Base-by-base conservation (phyloP, 2,113 vertebrate genomes). In the Ranitomeya variabilis region DNA sequence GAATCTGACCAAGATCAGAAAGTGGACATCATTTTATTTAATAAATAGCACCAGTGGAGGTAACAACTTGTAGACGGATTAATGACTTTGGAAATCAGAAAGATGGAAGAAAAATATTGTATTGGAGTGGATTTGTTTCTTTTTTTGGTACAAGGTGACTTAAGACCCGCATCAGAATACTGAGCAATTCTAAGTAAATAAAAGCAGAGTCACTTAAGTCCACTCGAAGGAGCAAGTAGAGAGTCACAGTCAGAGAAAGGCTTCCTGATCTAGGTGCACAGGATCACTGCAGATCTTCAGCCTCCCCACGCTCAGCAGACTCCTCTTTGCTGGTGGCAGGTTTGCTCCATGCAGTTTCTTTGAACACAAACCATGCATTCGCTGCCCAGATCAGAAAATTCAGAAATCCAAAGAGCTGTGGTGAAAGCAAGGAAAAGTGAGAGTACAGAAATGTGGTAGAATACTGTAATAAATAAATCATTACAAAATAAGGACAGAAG, bases 281-380 rank as follows among this genome's bases (percentile, higher is more conserved):
- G 62, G 18, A 89, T 90, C 90, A 67, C 92, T 91, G 93, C 86
- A 95, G 95, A 93, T 95, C 95, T 90, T 95, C 95, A 86, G 93
- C 93, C 7, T 94, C 92, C 0, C 95, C 94, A 83, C 96, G 96
- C 89, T 95, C 95, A 84, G 91, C 93, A 2, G 91, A 73, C 19
- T 90, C 92, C 86, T 95, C 95, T 19, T 85, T 92, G 91, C 89
- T 90, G 71, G 89, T 57, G 55, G 93, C 60, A 62, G 94, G 91
- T 77, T 94, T 96, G 86, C 96, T 95, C 94, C 97, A 98, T 0
- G 96, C 90, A 0, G 98, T 99, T 93, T 99, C 98, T 93, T 98
- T 97, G 93, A 95, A 99, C 90, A 98, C 97, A 92, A 98, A 98
- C 98, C 98, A 99, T 93, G 97, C 97, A 95, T 97, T 99, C 87